Evolutionary conservation across 2,797 vertebrate genomes (phyloP).

Genomic region (Eulemur rubriventer): DNA sequence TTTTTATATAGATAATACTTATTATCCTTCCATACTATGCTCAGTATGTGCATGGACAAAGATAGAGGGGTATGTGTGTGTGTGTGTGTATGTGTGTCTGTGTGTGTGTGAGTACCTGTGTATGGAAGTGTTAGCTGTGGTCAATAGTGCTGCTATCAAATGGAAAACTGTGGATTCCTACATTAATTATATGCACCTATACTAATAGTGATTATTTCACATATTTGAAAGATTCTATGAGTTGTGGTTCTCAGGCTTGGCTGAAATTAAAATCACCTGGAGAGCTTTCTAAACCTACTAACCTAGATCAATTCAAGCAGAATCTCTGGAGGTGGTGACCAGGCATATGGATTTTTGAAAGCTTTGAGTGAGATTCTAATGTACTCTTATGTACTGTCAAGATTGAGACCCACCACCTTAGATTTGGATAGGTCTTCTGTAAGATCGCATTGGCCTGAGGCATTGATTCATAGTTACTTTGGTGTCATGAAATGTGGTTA

Average conservation of each 20-base stretch:
- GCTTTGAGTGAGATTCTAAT: not conserved
- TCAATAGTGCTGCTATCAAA: not conserved
- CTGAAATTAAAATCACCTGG: not conserved
- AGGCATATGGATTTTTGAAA: not conserved
- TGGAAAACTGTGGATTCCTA: not conserved
- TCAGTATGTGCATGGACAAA: not conserved
- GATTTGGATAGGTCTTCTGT: not conserved
- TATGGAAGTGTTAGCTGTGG: not conserved
- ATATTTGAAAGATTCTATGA: not conserved
- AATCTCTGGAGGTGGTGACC: not conserved
- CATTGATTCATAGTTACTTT: not conserved
- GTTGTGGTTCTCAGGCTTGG: not conserved
- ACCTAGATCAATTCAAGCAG: not conserved
- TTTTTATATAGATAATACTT: not conserved
- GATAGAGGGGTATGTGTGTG: not conserved
- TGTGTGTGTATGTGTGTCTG: not conserved
- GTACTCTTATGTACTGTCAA: not conserved
- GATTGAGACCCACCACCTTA: not conserved
- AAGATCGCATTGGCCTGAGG: too few species aligned
- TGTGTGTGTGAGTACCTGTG: not conserved
- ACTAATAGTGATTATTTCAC: not conserved
- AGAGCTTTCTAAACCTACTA: not conserved
- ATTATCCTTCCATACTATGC: not conserved
- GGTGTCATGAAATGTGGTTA: not conserved
- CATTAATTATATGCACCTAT: not conserved